phyloP scores from a whole-genome alignment of 2,888 invertebrate species.

The Lasius platythorax region DNA sequence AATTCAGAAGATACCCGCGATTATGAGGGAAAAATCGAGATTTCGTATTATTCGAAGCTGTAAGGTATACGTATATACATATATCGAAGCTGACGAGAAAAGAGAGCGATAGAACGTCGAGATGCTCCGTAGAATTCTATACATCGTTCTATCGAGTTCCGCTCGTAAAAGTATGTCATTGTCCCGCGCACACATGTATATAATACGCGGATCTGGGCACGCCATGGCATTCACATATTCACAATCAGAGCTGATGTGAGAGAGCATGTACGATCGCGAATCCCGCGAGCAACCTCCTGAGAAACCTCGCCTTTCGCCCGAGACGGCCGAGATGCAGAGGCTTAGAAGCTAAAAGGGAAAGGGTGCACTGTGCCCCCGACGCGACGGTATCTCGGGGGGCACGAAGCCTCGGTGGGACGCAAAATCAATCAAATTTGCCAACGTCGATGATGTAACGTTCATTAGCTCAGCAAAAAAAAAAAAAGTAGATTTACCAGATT shows the following conservation, averaged over 20 bases:
- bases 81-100: neutral
- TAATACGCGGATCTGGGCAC: conserved; percentile 14
- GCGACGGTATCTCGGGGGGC: too few species aligned
- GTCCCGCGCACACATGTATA: conserved; percentile 31
- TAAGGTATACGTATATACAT: too few species aligned
- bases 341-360: conserved; percentile 25
- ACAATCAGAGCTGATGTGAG: conserved; percentile 25
- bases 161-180: conserved; percentile 54
- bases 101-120: neutral
- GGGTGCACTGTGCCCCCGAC: conserved; percentile 26
- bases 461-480: neutral
- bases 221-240: conserved; percentile 29
- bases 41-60: neutral
- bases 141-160: conserved; percentile 22
- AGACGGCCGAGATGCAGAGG: conserved; percentile 7
- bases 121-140: neutral
- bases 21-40: neutral
- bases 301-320: conserved; percentile 74
- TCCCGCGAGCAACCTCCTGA: conserved; percentile 63
- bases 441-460: conserved; percentile 18
- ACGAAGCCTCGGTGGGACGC: neutral
- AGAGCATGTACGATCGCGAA: conserved; percentile 46
- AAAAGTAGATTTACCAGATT: conserved; percentile 10
- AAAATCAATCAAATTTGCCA: conserved; percentile 20
- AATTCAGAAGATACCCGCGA: neutral